These are phyloP conservation scores for Euzetes globulus DNA, from an alignment of 2,888 invertebrate genomes.

Conservation along the genomic window DNA sequence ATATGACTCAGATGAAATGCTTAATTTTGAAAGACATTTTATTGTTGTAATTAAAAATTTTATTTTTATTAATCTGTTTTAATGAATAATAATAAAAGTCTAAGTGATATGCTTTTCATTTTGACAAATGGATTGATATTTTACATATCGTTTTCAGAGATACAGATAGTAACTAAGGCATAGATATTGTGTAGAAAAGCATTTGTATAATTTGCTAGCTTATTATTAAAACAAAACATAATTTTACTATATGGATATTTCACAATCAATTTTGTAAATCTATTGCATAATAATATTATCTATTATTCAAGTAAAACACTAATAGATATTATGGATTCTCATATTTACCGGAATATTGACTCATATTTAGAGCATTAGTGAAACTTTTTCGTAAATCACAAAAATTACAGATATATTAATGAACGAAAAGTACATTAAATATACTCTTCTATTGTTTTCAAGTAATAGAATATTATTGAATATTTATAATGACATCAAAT, in stretches of 20 bases:
- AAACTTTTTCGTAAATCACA: neutral
- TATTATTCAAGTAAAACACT: neutral
- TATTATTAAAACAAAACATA: slow-evolving; percentile 14
- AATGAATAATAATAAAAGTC: neutral
- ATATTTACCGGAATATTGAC: slow-evolving; percentile 6
- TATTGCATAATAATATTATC: neutral
- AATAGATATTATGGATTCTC: slow-evolving; percentile 5
- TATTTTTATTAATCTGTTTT: neutral
- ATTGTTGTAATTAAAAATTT: no score
- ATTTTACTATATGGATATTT: neutral
- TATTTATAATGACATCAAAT: slow-evolving; percentile 23
- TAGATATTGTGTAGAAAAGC: neutral
- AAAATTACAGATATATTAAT: neutral
- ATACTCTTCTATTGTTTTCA: slow-evolving; percentile 14
- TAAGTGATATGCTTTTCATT: neutral
- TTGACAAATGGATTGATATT: neutral
- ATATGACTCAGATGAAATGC: neutral
- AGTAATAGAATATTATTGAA: slow-evolving; percentile 13
- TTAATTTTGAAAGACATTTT: neutral
- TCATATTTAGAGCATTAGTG: neutral
- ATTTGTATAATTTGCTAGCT: neutral
- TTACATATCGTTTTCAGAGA: neutral
- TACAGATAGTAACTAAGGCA: slow-evolving; percentile 7
- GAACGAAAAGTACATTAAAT: neutral
- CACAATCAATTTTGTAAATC: slow-evolving; percentile 9